Evolutionary conservation across 2,113 vertebrate genomes (phyloP).

Genomic region (Calidris pygmaea): DNA sequence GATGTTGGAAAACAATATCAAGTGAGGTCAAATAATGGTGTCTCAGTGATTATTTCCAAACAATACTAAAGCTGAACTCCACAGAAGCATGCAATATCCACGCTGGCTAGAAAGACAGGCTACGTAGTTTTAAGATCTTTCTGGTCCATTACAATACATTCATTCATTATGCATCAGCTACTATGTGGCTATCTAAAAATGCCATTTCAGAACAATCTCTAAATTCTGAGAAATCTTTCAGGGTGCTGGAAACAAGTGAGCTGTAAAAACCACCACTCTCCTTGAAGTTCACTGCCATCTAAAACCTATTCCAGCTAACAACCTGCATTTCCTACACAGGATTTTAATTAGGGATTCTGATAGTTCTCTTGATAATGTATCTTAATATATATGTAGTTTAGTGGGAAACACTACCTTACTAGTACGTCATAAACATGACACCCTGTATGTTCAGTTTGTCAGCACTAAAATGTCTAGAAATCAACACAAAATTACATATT

Average conservation of each 20-base stretch:
- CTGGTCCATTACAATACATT: not conserved
- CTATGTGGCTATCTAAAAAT: conserved; percentile 1
- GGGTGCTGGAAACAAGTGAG: not conserved
- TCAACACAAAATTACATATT: not conserved
- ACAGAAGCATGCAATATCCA: not conserved
- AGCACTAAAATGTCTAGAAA: not conserved
- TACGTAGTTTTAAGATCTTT: not conserved
- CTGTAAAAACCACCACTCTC: not conserved
- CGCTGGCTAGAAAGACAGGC: not conserved
- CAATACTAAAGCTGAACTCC: not conserved
- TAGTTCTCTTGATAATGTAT: not conserved
- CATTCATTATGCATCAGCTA: conserved; percentile 39
- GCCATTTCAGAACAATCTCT: not conserved
- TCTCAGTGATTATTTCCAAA: not conserved
- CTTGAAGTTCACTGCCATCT: not conserved
- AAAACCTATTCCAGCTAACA: not conserved
- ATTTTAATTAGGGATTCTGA: not conserved
- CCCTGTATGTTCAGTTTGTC: not conserved
- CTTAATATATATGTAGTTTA: not conserved
- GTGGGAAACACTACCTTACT: not conserved
- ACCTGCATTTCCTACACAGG: not conserved
- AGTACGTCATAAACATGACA: not conserved
- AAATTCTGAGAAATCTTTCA: conserved; percentile 6
- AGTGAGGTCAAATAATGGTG: not conserved
- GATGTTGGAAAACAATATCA: not conserved